Percentiles rank a stretch among this genome's conserved stretches.
These are phyloP conservation scores for Rotaria socialis DNA, from an alignment of 2,888 invertebrate species.

Conservation along the genomic window DNA sequence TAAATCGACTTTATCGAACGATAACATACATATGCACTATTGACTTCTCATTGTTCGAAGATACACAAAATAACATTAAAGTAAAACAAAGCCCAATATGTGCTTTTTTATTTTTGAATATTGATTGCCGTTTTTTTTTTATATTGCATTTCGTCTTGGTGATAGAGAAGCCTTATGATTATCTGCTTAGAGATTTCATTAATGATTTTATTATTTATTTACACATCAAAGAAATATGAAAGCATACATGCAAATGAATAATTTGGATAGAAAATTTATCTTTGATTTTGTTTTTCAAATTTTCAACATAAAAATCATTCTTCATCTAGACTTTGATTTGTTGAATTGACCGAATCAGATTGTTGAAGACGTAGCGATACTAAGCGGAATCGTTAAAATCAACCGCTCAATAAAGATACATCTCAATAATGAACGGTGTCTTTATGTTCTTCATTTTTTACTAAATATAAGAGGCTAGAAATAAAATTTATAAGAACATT, in stretches of 20 bases:
- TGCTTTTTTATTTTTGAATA: background rate
- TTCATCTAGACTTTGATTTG: background rate
- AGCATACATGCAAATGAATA: background rate
- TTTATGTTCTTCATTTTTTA: background rate
- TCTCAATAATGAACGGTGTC: constrained; percentile 20
- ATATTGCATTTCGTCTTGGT: background rate
- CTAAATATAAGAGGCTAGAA: background rate
- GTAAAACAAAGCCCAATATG: too few relatives aligned
- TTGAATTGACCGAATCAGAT: background rate
- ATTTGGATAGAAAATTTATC: background rate
- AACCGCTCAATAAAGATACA: constrained; percentile 26
- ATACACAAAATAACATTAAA: too few relatives aligned
- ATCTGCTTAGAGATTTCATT: background rate
- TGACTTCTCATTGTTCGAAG: too few relatives aligned
- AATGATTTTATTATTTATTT: background rate
- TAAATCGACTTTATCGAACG: too few relatives aligned
- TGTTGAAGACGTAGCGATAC: constrained; percentile 21
- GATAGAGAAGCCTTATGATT: background rate
- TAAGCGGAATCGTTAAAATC: background rate
- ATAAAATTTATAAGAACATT: background rate
- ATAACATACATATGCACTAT: too few relatives aligned
- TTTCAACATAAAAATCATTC: background rate
- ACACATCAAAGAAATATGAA: background rate
- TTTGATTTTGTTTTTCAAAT: background rate
- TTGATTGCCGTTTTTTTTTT: background rate